These are phyloP conservation scores for Vesta saturnalis DNA, from an alignment of 2,888 invertebrate genomes.

Conservation along the genomic window DNA sequence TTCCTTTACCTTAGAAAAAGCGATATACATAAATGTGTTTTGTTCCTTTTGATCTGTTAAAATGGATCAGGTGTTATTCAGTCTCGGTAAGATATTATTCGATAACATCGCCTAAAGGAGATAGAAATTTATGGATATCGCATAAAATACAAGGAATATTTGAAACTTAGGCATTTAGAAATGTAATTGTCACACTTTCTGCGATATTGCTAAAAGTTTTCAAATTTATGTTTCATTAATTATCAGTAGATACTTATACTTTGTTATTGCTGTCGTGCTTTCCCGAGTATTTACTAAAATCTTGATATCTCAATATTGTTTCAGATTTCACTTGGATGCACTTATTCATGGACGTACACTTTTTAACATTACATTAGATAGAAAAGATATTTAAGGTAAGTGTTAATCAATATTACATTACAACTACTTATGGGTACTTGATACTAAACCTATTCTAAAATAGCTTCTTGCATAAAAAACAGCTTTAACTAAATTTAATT, in stretches of 20 bases:
- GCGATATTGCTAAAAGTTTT: not conserved
- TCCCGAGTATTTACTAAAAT: not conserved
- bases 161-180: not conserved
- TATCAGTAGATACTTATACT: no score
- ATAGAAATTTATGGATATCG: conserved; percentile 1
- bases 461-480: no score
- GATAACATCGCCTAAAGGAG: no score
- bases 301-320: conserved; percentile 1
- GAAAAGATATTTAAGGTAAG: not conserved
- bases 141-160: no score
- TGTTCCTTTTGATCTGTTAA: not conserved
- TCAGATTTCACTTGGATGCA: not conserved
- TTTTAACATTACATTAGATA: no score
- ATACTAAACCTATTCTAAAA: no score
- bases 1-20: not conserved
- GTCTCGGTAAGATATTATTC: not conserved
- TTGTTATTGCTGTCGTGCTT: not conserved
- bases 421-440: no score
- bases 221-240: not conserved
- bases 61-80: conserved; percentile 1
- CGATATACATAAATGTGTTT: not conserved
- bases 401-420: no score
- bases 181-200: not conserved
- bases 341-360: not conserved
- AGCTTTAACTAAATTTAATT: no score